phyloP scores from a whole-genome alignment of 2,797 vertebrate genomes.

The Centroberyx gerrardi region DNA sequence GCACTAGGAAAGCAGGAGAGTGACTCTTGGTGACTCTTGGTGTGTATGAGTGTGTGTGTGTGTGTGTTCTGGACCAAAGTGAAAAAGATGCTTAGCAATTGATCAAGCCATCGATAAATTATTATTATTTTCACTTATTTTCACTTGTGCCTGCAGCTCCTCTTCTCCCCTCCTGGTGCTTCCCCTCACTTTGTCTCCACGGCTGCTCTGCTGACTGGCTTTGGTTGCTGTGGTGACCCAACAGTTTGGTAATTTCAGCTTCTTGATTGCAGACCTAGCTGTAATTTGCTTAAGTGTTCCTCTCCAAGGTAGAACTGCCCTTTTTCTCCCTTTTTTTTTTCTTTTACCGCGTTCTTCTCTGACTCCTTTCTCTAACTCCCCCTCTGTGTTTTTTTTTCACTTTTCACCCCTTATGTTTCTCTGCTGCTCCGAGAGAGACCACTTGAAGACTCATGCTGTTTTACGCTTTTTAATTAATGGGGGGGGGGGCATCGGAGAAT shows the following conservation, averaged over 20 bases:
- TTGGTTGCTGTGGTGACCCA: conserved; percentile 82
- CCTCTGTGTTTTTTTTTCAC: conserved; percentile 13
- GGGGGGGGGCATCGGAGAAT: no score
- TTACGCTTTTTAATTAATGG: conserved; percentile 4
- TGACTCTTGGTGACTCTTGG: not conserved
- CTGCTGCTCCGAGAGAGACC: conserved; percentile 43
- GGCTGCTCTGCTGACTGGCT: conserved; percentile 48
- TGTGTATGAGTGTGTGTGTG: not conserved
- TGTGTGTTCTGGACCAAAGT: not conserved
- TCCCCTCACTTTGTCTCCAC: conserved; percentile 34
- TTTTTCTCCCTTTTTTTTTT: conserved; percentile 23
- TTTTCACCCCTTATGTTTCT: conserved; percentile 32
- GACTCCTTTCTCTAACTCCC: conserved; percentile 18
- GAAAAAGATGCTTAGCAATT: not conserved
- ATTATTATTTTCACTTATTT: not conserved
- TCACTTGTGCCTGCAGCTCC: not conserved
- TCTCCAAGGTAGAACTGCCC: conserved; percentile 74
- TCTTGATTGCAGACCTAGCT: conserved; percentile 82
- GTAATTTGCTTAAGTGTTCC: conserved; percentile 83
- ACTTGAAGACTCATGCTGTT: conserved; percentile 53
- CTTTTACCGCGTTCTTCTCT: not conserved
- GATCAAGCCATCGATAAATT: conserved; percentile 24
- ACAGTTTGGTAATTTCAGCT: conserved; percentile 78
- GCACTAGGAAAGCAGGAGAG: not conserved
- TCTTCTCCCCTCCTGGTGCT: conserved; percentile 7